Evolutionary conservation across 2,888 invertebrate genomes (phyloP).

Genomic region (Abrostola triplasia): DNA sequence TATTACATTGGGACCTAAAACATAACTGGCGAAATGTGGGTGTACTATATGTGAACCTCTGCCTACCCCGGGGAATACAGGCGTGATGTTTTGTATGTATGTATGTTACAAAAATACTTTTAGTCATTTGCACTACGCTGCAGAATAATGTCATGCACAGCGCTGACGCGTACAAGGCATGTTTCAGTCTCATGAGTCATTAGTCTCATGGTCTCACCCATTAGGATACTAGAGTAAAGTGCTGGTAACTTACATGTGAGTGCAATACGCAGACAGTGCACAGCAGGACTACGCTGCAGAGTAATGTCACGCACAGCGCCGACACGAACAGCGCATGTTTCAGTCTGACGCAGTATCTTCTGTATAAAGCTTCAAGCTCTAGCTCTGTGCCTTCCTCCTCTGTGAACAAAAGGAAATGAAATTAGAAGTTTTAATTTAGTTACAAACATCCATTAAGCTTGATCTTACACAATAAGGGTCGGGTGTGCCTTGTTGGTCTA

Average conservation of each 20-base stretch:
- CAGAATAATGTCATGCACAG: slow-evolving; percentile 90
- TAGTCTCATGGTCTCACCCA: too few species aligned
- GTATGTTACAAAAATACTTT: too few species aligned
- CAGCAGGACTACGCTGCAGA: slow-evolving; percentile 89
- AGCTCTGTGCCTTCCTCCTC: slow-evolving; percentile 89
- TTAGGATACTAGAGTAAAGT: too few species aligned
- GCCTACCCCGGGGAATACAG: too few species aligned
- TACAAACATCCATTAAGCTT: too few species aligned
- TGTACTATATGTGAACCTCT: too few species aligned
- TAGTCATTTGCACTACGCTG: too few species aligned
- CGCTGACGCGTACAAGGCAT: slow-evolving; percentile 92
- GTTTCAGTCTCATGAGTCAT: slow-evolving; percentile 92
- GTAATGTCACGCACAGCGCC: slow-evolving; percentile 90
- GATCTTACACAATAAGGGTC: too few species aligned
- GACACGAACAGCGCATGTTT: slow-evolving; percentile 93
- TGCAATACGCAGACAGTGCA: slow-evolving; percentile 89
- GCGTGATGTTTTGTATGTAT: too few species aligned
- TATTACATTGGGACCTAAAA: too few species aligned
- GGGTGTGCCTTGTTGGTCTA: too few species aligned
- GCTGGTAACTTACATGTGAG: slow-evolving; percentile 89
- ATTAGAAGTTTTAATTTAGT: neutral
- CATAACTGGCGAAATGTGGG: too few species aligned
- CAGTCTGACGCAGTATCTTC: slow-evolving; percentile 91
- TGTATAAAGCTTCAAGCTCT: slow-evolving; percentile 91
- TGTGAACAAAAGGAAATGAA: slow-evolving; percentile 68